Base-by-base conservation (phyloP, 2,113 vertebrate genomes). In the Petromus typicus region DNA sequence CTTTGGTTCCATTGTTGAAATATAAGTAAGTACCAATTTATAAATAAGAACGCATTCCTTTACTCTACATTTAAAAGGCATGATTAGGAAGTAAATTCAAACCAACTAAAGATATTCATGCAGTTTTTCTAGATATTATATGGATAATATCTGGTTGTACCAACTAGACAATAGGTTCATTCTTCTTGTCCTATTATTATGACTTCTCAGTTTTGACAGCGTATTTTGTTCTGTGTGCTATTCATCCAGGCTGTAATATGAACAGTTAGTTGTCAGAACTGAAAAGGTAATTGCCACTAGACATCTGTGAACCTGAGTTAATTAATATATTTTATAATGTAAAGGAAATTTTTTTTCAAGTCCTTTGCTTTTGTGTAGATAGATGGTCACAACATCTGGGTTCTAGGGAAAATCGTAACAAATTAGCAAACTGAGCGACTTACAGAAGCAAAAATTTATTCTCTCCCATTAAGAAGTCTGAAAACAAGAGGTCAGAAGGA, bases 201-300 rank as follows among this genome's bases (percentile, higher is more conserved):
- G 89, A 37, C 67, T 93, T 96, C 98, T 97, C 92, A 34, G 78
- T 97, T 93, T 92, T 89, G 78, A 95, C 90, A 93, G 59, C 78
- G 90, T 0, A 0, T 57, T 97, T 73, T 96, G 82, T 40, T 88
- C 78, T 20, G 20, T 94, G 45, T 88, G 69, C 32, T 95, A 78
- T 86, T 96, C 78, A 67, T 94, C 96, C 98, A 96, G 97, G 93
- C 83, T 69, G 32, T 97, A 97, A 89, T 89, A 86, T 94, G 83
- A 97, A 30, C 94, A 86, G 89, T 57, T 94, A 83, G 86, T 67
- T 96, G 69, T 78, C 96, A 91, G 93, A 73, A 87, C 45, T 97
- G 92, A 97, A 98, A 95, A 94, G 67, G 75, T 91, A 97, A 97
- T 88, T 97, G 86, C 67, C 92, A 73, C 79, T 48, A 96, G 95